Conservation (phyloP, 1,140 invertebrate genomes). For the Trichogramma pretiosum region DNA sequence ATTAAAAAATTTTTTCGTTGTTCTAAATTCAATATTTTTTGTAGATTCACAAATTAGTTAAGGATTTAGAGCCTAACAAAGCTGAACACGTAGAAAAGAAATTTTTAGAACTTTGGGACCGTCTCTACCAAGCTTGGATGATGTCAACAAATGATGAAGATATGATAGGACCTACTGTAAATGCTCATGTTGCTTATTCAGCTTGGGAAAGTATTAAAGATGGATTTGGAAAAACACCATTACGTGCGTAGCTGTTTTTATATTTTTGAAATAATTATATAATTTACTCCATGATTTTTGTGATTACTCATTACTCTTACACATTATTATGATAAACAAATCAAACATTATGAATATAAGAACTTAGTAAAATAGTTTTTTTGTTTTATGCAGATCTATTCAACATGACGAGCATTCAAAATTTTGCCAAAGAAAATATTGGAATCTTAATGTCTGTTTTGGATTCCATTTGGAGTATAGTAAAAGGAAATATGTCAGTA, state of each 20-base stretch:
- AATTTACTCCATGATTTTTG: not conserved
- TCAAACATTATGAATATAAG: not conserved
- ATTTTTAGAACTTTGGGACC: conserved; percentile 86
- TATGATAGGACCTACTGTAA: conserved; percentile 52
- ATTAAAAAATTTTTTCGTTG: not conserved
- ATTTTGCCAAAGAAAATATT: conserved; percentile 85
- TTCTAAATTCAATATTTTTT: conserved; percentile 2
- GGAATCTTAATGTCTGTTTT: conserved; percentile 82
- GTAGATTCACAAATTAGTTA: conserved; percentile 67
- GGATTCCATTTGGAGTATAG: conserved; percentile 85
- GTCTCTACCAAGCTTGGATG: conserved; percentile 87
- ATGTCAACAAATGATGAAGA: conserved; percentile 50
- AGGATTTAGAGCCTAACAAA: conserved; percentile 72
- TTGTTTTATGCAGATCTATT: conserved; percentile 51
- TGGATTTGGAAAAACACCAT: conserved; percentile 60
- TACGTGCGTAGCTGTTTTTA: conserved; percentile 28
- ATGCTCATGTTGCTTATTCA: conserved; percentile 57
- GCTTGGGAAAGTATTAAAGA: conserved; percentile 64
- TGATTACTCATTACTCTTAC: conserved; percentile 13
- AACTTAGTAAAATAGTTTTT: conserved; percentile 8
- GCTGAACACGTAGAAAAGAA: conserved; percentile 81
- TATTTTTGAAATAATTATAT: conserved; percentile 2
- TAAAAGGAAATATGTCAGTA: conserved; percentile 88
- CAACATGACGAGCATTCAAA: conserved; percentile 64
- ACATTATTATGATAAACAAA: conserved; percentile 13